Evolutionary conservation across 2,797 vertebrate species (phyloP).

Genomic region (Periparus ater): DNA sequence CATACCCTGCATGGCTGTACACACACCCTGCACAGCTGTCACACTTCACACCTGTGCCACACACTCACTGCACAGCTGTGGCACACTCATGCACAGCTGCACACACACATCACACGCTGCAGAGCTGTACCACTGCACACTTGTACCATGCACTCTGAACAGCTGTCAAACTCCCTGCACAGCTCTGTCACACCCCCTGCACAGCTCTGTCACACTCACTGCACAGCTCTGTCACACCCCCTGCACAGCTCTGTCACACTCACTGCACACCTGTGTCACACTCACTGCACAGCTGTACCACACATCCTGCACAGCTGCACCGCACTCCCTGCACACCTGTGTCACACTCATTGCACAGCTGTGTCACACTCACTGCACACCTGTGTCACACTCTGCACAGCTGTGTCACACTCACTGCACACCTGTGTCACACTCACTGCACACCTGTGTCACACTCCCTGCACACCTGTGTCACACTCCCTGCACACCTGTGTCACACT

Average conservation of each 20-base stretch:
- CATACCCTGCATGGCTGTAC: neutral
- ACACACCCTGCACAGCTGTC: rapidly evolving
- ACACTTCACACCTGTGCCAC: neutral
- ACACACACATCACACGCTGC: rapidly evolving
- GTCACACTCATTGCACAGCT: too few relatives aligned
- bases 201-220: rapidly evolving
- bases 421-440: neutral
- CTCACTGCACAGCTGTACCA: neutral
- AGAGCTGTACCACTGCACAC: neutral
- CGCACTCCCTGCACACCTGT: neutral
- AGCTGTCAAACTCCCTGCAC: too few relatives aligned
- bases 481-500: neutral
- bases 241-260: too few relatives aligned
- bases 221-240: neutral
- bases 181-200: neutral
- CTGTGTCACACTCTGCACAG: neutral
- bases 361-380: neutral
- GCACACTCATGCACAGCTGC: rapidly evolving
- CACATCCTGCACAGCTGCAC: too few relatives aligned
- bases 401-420: rapidly evolving
- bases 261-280: neutral
- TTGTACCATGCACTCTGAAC: too few relatives aligned
- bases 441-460: too few relatives aligned
- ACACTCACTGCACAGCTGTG: too few relatives aligned
- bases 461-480: neutral